Percentiles rank a stretch among this genome's conserved stretches.
phyloP scores from a whole-genome alignment of 2,888 invertebrate species.

The Cataglyphis altisquamis region DNA sequence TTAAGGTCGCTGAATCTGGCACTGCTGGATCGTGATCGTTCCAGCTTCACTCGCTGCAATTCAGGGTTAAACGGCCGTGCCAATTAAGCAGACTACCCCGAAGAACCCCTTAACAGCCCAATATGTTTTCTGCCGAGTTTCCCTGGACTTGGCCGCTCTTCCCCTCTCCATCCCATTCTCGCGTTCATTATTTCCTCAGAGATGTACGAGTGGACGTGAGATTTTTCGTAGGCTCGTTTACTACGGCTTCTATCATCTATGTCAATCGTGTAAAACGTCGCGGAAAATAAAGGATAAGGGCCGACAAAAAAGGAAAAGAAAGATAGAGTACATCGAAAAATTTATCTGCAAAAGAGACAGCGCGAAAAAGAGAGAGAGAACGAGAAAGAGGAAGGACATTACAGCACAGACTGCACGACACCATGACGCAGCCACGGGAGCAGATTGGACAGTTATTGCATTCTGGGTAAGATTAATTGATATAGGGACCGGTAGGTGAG shows the following conservation, averaged over 20 bases:
- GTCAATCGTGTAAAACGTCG: conserved; percentile 21
- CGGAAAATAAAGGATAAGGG: conserved; percentile 7
- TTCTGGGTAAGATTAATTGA: conserved; percentile 86
- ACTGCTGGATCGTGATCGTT: conserved; percentile 60
- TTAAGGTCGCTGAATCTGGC: conserved; percentile 72
- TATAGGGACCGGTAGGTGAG: conserved; percentile 77
- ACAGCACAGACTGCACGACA: conserved; percentile 81
- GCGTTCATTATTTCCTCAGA: conserved; percentile 70
- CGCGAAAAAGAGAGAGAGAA: conserved; percentile 31
- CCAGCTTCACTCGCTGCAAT: conserved; percentile 66
- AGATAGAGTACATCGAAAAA: conserved; percentile 31
- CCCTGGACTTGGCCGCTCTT: conserved; percentile 40
- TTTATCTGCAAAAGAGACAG: conserved; percentile 34
- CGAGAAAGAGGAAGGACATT: conserved; percentile 69
- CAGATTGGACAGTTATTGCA: conserved; percentile 87
- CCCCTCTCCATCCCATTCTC: conserved; percentile 7
- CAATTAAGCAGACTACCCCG: conserved; percentile 83
- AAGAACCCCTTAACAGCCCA: conserved; percentile 81
- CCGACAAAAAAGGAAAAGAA: background rate
- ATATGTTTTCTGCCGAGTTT: conserved; percentile 82
- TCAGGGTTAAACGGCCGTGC: conserved; percentile 77
- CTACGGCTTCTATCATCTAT: conserved; percentile 28
- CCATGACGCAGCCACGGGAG: conserved; percentile 84
- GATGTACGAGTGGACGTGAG: conserved; percentile 67
- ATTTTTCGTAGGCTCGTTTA: conserved; percentile 75